Evolutionary conservation across 1,140 invertebrate species (phyloP).

Genomic region (Platorchestia sp.): DNA sequence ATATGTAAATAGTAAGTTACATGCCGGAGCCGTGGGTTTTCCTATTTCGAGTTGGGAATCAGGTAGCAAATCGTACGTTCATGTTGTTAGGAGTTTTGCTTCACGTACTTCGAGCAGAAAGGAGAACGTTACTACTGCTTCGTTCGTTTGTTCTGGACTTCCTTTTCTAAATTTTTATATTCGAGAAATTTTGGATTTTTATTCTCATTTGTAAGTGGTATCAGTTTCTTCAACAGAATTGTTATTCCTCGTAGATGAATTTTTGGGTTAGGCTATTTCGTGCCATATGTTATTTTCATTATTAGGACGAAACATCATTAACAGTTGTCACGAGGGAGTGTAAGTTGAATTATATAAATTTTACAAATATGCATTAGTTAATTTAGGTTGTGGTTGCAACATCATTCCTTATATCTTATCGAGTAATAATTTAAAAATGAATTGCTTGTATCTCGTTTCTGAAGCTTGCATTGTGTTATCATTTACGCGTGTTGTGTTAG

Average conservation of each 20-base stretch:
- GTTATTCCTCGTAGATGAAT: neutral
- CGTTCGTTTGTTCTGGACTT: neutral
- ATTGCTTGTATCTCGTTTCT: neutral
- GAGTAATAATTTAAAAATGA: neutral
- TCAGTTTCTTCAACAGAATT: neutral
- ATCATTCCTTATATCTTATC: neutral
- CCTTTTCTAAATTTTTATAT: neutral
- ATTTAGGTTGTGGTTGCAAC: neutral
- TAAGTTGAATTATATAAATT: neutral
- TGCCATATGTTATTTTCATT: neutral
- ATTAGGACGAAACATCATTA: neutral
- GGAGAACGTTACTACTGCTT: neutral
- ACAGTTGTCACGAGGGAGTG: neutral
- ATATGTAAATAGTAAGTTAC: conserved; percentile 40
- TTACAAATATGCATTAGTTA: neutral
- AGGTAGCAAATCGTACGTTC: neutral
- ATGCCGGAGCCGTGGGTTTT: conserved; percentile 3
- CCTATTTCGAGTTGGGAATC: neutral
- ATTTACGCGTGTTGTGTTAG: neutral
- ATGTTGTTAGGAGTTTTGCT: neutral
- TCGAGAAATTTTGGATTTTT: neutral
- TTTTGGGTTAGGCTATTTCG: neutral
- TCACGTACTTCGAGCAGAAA: neutral
- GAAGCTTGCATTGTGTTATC: neutral
- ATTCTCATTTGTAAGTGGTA: neutral